Base-by-base conservation (phyloP, 2,113 vertebrate genomes). In the Stegastes partitus region DNA sequence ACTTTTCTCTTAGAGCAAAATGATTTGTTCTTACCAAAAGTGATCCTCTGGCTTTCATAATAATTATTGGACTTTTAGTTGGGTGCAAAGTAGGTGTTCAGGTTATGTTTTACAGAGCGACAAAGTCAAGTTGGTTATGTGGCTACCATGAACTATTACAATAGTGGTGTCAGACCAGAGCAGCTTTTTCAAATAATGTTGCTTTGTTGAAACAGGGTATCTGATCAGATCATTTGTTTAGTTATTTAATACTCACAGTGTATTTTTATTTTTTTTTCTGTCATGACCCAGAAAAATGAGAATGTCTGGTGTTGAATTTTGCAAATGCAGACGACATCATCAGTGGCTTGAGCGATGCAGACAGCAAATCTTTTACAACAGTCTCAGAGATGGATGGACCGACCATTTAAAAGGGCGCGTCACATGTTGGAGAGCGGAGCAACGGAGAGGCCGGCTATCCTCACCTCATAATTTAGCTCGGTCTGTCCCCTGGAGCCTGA, bases 401-500 rank as follows among this genome's bases (percentile, higher is more conserved):
- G 4, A 12, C 34, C 3, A 18, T 68, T 67, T 26, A 16, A 77
- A 61, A 59, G 1, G 2, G 21, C 31, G 26, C 15, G 22, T 62
- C 26, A 49, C 26, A 25, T 62, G 18, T 63, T 37, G 10, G 1
- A 71, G 34, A 53, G 62, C 22, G 59, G 26, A 71, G 39, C 68
- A n/a, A 49, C 56, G 62, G 31, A 45, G 50, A 34, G 31, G 8
- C 23, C 59, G 68, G 64, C 70, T 63, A 76, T n/a, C 67, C 44
- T 81, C 7, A 11, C 63, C 68, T 65, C 61, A 77, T 85, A 67
- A 86, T 88, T 71, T 71, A 56, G 31, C 54, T 75, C 44, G 23
- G 64, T 70, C 77, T 66, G 57, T 76, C 67, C 67, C 57, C 47
- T 68, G 53, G 28, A 81, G 77, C 79, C 19, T 44, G 31, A 68